Base-by-base conservation (phyloP, 2,113 vertebrate species). In the Morone saxatilis region DNA sequence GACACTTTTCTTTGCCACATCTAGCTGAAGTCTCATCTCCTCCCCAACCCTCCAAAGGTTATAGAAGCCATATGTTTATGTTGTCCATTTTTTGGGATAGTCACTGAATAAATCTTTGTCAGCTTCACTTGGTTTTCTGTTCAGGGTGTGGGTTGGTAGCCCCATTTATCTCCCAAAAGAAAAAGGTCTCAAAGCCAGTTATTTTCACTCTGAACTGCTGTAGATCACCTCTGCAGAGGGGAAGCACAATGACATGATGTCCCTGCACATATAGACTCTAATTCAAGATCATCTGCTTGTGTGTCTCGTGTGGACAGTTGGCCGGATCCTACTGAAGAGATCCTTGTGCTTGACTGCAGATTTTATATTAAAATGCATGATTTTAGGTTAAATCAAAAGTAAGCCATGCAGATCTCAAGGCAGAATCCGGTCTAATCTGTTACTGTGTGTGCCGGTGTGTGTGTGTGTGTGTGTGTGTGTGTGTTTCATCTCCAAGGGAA, bases 51-150 rank as follows among this genome's bases (percentile, higher is more conserved):
- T 7, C n/a, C 5, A 1, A 59, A 59, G 57, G 57, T 59, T 72
- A 47, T 78, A 68, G 80, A 93, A 93, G 91, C 81, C 93, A 95
- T 93, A 86, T 81, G 7, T 76, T 86, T 83, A 13, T 84, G 75
- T 92, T 91, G 13, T 71, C 60, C 47, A 43, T 72, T 38, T 40
- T 45, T 13, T 56, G 56, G 40, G 22, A 62, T 77, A 62, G 56
- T 78, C 78, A 73, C 48, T 20, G 51, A 84, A 61, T 65, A 51
- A 69, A 75, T 22, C 25, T 76, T 67, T 70, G 25, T 78, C 57
- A 59, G 81, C 60, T 66, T 60, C 48, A 61, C 72, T 66, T 60
- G 0, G 17, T 67, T 81, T 85, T 80, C 22, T 84, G 69, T 91
- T 83, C 76, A 61, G 63, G 77, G 60, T 45, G 41, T 75, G 71